A percentile compares a stretch with the other conserved stretches of the same genome.
Conservation (phyloP, 2,113 vertebrate species). For the Phylloscopus whistleri region DNA sequence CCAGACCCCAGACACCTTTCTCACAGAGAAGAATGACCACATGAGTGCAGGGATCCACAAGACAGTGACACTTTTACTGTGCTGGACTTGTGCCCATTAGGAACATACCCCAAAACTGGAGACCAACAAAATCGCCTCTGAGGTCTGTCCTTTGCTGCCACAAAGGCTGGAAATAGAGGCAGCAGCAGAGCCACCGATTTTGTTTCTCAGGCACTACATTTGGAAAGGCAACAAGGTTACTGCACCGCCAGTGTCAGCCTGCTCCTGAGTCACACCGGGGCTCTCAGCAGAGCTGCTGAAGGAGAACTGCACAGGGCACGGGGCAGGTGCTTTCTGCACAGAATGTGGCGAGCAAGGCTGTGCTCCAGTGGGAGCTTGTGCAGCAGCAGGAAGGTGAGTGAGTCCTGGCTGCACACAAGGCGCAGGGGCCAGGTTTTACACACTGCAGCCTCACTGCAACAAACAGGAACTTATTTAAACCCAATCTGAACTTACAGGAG, state of each 20-base stretch:
- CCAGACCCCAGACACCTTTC: background rate
- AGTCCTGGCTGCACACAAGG: background rate
- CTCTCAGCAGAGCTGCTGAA: background rate
- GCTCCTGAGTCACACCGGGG: background rate
- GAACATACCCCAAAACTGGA: background rate
- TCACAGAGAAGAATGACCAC: background rate
- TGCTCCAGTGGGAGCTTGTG: background rate
- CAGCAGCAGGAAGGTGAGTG: rapidly evolving
- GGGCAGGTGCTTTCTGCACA: background rate
- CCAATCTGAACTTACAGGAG: rapidly evolving
- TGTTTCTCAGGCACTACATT: background rate
- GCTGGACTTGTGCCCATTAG: background rate
- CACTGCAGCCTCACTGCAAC: background rate
- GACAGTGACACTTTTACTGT: background rate
- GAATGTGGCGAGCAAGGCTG: background rate
- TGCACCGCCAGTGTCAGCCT: background rate
- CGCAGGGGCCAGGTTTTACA: rapidly evolving
- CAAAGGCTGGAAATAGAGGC: background rate
- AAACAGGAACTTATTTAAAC: background rate
- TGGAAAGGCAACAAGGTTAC: background rate
- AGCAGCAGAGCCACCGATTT: rapidly evolving
- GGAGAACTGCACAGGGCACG: background rate
- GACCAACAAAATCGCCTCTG: background rate
- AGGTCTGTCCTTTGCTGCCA: rapidly evolving
- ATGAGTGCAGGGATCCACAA: rapidly evolving